Conservation (phyloP, 2,797 vertebrate genomes). For the Xiphophorus birchmanni region DNA sequence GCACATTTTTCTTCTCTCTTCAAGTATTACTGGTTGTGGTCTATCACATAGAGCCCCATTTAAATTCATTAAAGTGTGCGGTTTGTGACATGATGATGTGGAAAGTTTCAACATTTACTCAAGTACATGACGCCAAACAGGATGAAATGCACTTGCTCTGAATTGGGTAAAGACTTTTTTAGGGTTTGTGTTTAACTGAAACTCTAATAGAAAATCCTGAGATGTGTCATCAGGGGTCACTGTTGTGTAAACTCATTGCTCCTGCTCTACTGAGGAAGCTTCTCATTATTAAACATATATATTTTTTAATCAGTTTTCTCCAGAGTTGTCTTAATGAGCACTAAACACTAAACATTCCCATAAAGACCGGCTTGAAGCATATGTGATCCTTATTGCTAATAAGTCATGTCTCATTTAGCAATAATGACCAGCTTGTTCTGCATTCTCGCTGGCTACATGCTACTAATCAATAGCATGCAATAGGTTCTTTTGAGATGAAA, state of each 20-base stretch:
- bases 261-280: not conserved
- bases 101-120: not conserved
- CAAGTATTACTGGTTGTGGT: not conserved
- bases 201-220: constrained; percentile 4
- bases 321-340: not conserved
- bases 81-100: not conserved
- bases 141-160: not conserved
- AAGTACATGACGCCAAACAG: not conserved
- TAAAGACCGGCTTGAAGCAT: not conserved
- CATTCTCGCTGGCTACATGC: constrained; percentile 1
- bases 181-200: not conserved
- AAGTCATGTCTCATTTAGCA: constrained; percentile 17
- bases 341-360: not conserved
- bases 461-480: constrained; percentile 30
- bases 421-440: constrained; percentile 25
- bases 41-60: not conserved
- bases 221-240: not conserved
- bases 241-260: constrained; percentile 11
- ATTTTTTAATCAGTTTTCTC: not conserved
- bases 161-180: not conserved
- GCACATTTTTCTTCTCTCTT: too few species aligned
- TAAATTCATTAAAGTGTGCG: not conserved
- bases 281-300: not conserved
- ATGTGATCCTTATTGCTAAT: constrained; percentile 17
- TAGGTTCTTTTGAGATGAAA: constrained; percentile 24